A percentile compares a stretch with the other conserved stretches of the same genome.
phyloP scores from a whole-genome alignment of 2,888 invertebrate species.

The Mactromeris polynyma region DNA sequence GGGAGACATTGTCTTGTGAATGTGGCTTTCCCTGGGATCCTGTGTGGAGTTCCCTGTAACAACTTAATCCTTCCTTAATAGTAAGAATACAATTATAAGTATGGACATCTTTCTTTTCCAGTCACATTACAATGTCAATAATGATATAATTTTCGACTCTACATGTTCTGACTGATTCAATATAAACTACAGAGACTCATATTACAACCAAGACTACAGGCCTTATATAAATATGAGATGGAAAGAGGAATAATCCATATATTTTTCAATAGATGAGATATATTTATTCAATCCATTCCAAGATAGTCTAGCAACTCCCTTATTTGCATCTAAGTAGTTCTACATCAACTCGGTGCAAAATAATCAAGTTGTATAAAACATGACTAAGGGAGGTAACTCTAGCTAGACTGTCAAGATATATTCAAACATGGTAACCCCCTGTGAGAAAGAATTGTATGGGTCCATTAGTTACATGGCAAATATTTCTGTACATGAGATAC shows the following conservation, averaged over 20 bases:
- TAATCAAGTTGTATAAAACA: neutral
- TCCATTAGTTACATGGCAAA: no score
- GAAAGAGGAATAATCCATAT: neutral
- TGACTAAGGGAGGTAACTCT: neutral
- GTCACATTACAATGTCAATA: neutral
- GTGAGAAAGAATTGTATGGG: no score
- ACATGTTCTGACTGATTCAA: neutral
- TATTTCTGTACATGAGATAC: no score
- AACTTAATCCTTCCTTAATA: no score
- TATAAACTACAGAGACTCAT: neutral
- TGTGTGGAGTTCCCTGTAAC: no score
- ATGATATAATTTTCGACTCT: neutral
- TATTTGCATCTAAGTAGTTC: neutral
- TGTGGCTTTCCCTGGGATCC: no score
- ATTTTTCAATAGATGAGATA: conserved; percentile 14
- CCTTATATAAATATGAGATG: conserved; percentile 10
- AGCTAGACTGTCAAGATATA: neutral
- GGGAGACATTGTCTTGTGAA: no score
- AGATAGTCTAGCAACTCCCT: neutral
- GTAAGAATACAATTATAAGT: neutral
- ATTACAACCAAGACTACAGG: neutral
- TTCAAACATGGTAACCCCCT: neutral
- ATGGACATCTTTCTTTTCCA: neutral
- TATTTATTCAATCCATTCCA: conserved; percentile 16
- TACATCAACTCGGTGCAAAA: neutral